phyloP scores from a whole-genome alignment of 2,797 vertebrate genomes.

The Aphelocoma californica region DNA sequence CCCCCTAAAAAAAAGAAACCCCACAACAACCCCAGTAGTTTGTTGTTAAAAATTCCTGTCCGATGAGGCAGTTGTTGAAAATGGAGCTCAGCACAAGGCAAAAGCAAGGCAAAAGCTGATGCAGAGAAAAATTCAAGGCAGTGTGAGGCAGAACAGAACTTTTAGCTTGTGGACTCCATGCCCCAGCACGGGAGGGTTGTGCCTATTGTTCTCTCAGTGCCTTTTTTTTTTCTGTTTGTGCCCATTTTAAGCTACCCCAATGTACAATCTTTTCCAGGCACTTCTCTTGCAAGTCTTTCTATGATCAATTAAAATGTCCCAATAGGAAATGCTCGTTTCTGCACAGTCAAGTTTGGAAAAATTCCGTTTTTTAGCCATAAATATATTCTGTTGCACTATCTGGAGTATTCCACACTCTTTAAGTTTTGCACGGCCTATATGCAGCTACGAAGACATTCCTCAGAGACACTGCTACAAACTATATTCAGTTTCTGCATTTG shows the following conservation, averaged over 20 bases:
- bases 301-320: not conserved
- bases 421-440: not conserved
- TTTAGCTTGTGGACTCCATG: fast-evolving
- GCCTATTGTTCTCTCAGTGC: not conserved
- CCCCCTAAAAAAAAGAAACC: not conserved
- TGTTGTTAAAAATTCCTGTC: not conserved
- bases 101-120: not conserved
- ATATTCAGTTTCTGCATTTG: not conserved
- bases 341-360: not conserved
- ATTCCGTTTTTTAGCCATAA: not conserved
- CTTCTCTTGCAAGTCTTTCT: not conserved
- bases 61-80: not conserved
- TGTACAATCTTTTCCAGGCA: not conserved
- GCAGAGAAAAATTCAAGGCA: not conserved
- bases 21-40: not conserved
- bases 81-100: not conserved
- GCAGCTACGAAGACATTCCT: not conserved
- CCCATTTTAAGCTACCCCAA: not conserved
- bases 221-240: not conserved
- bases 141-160: not conserved
- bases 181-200: not conserved
- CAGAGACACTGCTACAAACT: not conserved
- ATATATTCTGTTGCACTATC: not conserved
- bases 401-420: not conserved
- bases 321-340: not conserved